phyloP scores from a whole-genome alignment of 2,113 vertebrate genomes.

The Empidonax alnorum region DNA sequence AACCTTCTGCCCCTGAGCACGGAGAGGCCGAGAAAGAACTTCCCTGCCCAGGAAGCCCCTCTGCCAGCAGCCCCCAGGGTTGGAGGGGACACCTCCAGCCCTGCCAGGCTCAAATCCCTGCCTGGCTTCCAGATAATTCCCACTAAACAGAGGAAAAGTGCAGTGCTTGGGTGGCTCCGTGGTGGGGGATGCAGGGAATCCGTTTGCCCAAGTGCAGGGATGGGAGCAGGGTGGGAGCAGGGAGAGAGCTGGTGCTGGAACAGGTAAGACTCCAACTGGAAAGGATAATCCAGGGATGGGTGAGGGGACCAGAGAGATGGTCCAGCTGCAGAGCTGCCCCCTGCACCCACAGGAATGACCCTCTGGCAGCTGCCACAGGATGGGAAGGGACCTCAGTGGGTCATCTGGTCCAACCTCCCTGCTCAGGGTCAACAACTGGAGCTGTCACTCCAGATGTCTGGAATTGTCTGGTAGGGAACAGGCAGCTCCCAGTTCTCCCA shows the following conservation, averaged over 20 bases:
- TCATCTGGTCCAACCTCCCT: not conserved
- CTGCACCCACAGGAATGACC: not conserved
- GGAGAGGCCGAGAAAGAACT: not conserved
- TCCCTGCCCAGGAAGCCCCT: not conserved
- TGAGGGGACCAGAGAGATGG: not conserved
- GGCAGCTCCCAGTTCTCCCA: not conserved
- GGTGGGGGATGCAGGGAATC: rapidly evolving
- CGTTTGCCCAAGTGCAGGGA: rapidly evolving
- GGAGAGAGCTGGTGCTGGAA: not conserved
- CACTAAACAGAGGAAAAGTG: not conserved
- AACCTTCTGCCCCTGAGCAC: conserved; percentile 54
- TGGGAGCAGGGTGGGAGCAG: not conserved
- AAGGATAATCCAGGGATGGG: not conserved
- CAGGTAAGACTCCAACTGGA: not conserved
- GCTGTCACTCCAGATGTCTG: rapidly evolving
- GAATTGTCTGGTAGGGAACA: not conserved
- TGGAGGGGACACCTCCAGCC: not conserved
- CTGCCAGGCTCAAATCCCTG: not conserved
- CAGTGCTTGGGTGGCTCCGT: not conserved
- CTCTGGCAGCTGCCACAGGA: not conserved
- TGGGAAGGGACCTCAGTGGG: not conserved
- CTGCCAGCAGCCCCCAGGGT: not conserved
- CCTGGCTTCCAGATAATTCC: not conserved
- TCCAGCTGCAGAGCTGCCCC: not conserved
- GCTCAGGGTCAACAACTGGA: not conserved